Conservation (phyloP, 2,113 vertebrate species). For the Brachyistius frenatus region DNA sequence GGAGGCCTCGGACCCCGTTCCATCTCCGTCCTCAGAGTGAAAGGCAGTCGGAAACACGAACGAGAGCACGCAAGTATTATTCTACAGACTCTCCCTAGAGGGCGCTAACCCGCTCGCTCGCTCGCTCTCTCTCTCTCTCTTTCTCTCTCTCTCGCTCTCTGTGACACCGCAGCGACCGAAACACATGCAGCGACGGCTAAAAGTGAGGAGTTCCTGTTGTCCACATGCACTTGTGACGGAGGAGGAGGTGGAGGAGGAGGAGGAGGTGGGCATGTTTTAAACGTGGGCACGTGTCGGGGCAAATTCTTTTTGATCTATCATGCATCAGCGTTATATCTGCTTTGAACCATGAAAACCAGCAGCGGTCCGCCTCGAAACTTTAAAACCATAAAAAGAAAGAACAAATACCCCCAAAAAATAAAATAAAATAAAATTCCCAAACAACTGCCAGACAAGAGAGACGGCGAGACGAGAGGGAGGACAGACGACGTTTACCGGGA, state of each 20-base stretch:
- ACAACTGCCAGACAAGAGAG: constrained; percentile 49
- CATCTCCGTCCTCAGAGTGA: constrained; percentile 10
- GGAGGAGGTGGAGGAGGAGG: neutral
- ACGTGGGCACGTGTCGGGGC: constrained; percentile 22
- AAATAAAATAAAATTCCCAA: constrained; percentile 19
- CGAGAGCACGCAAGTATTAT: constrained; percentile 20
- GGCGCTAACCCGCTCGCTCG: constrained; percentile 12
- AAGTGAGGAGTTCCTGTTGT: constrained; percentile 49
- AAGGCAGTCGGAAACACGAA: constrained; percentile 61
- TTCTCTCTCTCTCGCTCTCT: too few species aligned
- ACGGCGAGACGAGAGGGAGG: constrained; percentile 31
- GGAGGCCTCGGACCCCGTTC: constrained; percentile 24
- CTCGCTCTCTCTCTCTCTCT: neutral
- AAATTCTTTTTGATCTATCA: constrained; percentile 22
- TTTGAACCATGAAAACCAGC: neutral
- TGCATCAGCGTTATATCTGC: constrained; percentile 54
- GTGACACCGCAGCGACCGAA: constrained; percentile 55
- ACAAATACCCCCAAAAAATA: too few species aligned
- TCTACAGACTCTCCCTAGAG: constrained; percentile 39
- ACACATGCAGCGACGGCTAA: constrained; percentile 54
- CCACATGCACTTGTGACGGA: constrained; percentile 60
- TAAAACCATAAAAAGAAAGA: too few species aligned
- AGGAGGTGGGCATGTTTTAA: neutral
- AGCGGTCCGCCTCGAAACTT: constrained; percentile 13
- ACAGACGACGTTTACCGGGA: constrained; percentile 36